Conservation (phyloP, 2,113 vertebrate genomes). For the Myanophis thanlyinensis region DNA sequence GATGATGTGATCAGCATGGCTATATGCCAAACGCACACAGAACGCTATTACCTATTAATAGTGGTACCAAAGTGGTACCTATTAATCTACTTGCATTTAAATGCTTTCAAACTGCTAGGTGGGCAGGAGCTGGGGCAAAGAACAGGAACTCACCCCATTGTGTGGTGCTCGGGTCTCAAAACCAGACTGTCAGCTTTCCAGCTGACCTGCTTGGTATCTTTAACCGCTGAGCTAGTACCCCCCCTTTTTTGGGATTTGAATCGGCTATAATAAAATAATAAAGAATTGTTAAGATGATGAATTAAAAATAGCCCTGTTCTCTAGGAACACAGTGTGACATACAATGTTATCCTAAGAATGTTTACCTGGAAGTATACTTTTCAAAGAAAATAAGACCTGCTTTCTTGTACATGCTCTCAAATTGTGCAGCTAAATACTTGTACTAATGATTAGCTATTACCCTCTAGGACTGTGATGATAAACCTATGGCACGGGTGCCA, state of each 20-base stretch:
- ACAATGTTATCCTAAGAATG: background rate
- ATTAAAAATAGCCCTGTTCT: background rate
- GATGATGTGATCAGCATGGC: background rate
- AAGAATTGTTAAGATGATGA: background rate
- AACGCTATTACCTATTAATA: background rate
- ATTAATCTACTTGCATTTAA: background rate
- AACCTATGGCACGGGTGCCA: too few relatives aligned
- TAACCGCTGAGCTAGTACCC: background rate
- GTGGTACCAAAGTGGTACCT: background rate
- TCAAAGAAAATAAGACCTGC: background rate
- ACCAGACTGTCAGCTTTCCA: background rate
- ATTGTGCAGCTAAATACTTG: background rate
- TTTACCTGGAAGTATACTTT: background rate
- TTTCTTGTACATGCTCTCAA: background rate
- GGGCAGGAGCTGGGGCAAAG: background rate
- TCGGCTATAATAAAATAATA: background rate
- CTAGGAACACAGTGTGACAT: background rate
- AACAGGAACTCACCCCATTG: background rate
- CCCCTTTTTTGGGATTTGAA: background rate
- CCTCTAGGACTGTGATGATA: too few relatives aligned
- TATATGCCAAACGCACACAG: accelerated
- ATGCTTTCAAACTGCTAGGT: background rate
- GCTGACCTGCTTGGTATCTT: background rate
- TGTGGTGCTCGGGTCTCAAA: background rate
- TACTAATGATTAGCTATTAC: background rate